Base-by-base conservation (phyloP, 2,797 vertebrate genomes). In the Propithecus perrieri region DNA sequence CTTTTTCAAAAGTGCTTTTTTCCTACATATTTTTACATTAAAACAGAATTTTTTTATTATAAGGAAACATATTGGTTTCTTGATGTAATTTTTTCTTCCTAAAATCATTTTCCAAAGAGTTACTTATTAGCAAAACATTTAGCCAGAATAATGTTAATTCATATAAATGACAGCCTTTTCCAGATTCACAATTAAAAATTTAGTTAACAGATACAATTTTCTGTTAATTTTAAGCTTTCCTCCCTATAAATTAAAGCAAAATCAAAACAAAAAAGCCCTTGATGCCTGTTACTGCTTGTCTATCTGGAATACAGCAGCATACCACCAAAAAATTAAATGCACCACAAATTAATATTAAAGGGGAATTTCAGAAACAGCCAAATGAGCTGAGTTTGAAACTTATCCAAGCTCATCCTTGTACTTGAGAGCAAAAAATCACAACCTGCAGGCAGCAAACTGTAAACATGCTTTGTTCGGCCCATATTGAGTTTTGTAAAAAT, bases 81-180 rank as follows among this genome's bases (percentile, higher is more conserved):
- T 48, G n/a, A 33, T 74, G 59, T 38, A 22, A 63, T 55, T 89
- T 89, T 80, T 65, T 69, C 30, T 67, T 50, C 61, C 55, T 80
- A 91, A 95, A 92, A 63, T 72, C 43, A 81, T 74, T 17, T 35
- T 89, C 14, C 57, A 79, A 95, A 89, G 69, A 61, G 4, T 35
- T 89, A 14, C 61, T 78, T 57, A 69, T 94, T 50, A 75, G 75
- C n/a, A 86, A 88, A 93, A 86, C 38, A 63, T 91, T 72, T 80
- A 89, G 43, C 41, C 43, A 89, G 79, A 91, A 85, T 71, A 85
- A 94, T 84, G 26, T 69, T 96, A 89, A 95, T 46, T 35, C 43
- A 87, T 59, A 61, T 63, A 86, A 84, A 86, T 53, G 10, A 57
- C 48, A 86, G 41, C 3, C 53, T 94, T 80, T 61, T 50, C 35